phyloP scores from a whole-genome alignment of 1,140 invertebrate species.

The Bombus affinis region DNA sequence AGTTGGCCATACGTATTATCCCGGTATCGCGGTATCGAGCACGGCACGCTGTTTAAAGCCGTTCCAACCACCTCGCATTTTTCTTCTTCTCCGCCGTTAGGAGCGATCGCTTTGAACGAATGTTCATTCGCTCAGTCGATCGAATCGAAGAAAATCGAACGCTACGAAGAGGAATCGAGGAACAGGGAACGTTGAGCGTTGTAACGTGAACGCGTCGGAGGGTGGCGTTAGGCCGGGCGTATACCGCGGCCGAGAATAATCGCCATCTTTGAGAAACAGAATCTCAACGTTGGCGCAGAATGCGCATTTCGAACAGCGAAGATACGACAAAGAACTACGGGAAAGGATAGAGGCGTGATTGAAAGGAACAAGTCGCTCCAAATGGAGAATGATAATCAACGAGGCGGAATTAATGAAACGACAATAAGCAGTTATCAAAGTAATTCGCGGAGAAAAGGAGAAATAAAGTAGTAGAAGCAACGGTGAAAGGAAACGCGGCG shows the following conservation, averaged over 20 bases:
- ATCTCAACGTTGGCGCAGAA: no score
- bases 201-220: no score
- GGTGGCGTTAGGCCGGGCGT: no score
- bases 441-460: background rate
- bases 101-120: background rate
- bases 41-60: conserved; percentile 2
- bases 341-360: background rate
- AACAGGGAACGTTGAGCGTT: background rate
- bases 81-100: background rate
- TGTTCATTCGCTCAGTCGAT: background rate
- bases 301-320: background rate
- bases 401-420: conserved; percentile 24
- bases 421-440: conserved; percentile 44
- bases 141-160: background rate
- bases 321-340: no score
- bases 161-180: background rate
- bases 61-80: background rate
- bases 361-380: background rate
- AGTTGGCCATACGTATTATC: conserved; percentile 42
- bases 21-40: conserved; percentile 20
- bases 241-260: no score
- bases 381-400: background rate
- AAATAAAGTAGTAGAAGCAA: background rate
- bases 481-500: background rate
- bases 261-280: no score